phyloP scores from a whole-genome alignment of 1,140 invertebrate genomes.

The Stegodyphus dumicola region DNA sequence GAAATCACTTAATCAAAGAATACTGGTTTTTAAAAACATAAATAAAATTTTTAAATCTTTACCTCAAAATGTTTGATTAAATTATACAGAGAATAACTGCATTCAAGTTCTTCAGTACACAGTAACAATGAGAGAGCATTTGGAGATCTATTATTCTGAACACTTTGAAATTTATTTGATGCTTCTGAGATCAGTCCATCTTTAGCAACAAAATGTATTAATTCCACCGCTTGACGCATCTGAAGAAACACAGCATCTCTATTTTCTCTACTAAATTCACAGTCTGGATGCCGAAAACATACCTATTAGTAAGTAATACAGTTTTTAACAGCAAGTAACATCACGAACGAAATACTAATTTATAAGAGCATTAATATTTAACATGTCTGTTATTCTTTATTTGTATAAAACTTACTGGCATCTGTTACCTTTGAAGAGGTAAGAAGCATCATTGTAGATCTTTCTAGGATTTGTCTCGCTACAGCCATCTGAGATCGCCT shows the following conservation, averaged over 20 bases:
- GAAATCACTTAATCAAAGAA: too few species aligned
- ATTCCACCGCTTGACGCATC: constrained; percentile 97
- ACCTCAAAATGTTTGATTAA: constrained; percentile 83
- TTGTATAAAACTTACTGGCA: constrained; percentile 37
- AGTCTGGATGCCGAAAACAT: constrained; percentile 94
- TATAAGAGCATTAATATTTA: background rate
- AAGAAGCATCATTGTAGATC: constrained; percentile 97
- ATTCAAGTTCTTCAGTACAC: constrained; percentile 75
- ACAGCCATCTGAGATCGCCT: constrained; percentile 95
- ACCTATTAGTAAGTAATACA: constrained; percentile 66
- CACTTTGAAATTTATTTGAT: constrained; percentile 65
- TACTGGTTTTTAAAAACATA: too few species aligned
- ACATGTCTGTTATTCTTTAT: constrained; percentile 7
- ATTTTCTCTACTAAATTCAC: constrained; percentile 90
- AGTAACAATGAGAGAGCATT: constrained; percentile 62
- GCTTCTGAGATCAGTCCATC: constrained; percentile 82
- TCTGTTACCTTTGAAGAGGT: constrained; percentile 85
- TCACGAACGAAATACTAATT: background rate
- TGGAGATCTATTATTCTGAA: constrained; percentile 66
- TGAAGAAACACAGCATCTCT: constrained; percentile 93
- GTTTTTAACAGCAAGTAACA: background rate
- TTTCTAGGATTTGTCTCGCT: constrained; percentile 91
- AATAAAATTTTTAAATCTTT: background rate
- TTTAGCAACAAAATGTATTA: constrained; percentile 97
- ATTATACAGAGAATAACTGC: constrained; percentile 78